Evolutionary conservation across 2,888 invertebrate species (phyloP), one percentile per base, ranked within the genome.

Genomic region (Sepioteuthis lessoniana): DNA sequence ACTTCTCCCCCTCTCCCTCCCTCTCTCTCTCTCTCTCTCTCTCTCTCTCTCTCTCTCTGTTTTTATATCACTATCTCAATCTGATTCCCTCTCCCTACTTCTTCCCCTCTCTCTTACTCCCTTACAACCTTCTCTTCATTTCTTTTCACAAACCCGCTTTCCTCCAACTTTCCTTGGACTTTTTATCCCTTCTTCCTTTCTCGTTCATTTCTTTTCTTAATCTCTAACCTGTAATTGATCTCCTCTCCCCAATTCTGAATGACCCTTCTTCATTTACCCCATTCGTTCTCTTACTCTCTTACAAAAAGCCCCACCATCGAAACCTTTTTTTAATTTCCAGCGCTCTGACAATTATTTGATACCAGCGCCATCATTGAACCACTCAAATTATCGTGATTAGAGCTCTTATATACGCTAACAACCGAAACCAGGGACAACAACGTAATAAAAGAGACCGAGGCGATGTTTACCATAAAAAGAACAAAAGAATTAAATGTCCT

Each of bases 21-120:
- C 90, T 90, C 90, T 90, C 90, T n/a, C 90, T 90, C 90, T n/a
- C 90, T 35, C 90, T n/a, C 21, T 90, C 35, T 90, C 90, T n/a
- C n/a, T 90, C 90, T 90, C 90, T 28, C 90, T 25, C 16, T 21
- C 50, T 25, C 90, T 90, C 28, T 28, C 28, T 28, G 3, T 28
- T 3, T 28, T 28, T 37, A 3, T 90, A 3, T 90, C 28, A 25
- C 90, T 37, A 2, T 25, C 28, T 91, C 35, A 0, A 5, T 91
- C 91, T 91, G 38, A 38, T 21, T 91, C 91, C 38, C 91, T 42
- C 91, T 38, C 46, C 3, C 38, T 91, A 25, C 38, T 91, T 7
- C 13, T 25, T 91, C 35, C 31, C 35, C 28, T 16, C 16, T 19
- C 37, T 19, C 16, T 13, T 38, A 7, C 13, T 55, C 25, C 16